Evolutionary conservation across 2,113 vertebrate species (phyloP).

Genomic region (Dicentrarchus labrax): DNA sequence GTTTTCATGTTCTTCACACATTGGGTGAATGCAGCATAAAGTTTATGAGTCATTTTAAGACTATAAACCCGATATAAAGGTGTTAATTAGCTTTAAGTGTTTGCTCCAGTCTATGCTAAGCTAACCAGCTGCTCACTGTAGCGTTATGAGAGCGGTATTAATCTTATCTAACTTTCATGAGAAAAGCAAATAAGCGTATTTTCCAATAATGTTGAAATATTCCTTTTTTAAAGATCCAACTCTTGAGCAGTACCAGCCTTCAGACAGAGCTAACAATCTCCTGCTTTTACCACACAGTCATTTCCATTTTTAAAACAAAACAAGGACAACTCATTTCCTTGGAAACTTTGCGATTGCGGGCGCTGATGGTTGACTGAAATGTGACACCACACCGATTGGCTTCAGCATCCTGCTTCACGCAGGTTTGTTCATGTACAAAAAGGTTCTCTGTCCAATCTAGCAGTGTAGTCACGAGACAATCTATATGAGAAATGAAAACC

Average conservation of each 20-base stretch:
- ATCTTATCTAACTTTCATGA: too few species aligned
- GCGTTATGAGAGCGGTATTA: too few species aligned
- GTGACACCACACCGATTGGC: constrained; percentile 72
- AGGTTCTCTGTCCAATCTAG: constrained; percentile 74
- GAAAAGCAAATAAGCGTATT: not conserved
- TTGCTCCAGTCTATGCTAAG: not conserved
- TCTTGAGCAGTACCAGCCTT: not conserved
- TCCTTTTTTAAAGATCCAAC: not conserved
- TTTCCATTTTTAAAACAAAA: constrained; percentile 18
- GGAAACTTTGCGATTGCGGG: constrained; percentile 30
- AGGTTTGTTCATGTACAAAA: constrained; percentile 67
- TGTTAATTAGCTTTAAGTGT: too few species aligned
- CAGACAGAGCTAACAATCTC: constrained; percentile 6
- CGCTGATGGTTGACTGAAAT: constrained; percentile 63
- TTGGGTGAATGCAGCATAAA: too few species aligned
- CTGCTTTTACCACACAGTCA: not conserved
- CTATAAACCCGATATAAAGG: too few species aligned
- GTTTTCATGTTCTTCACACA: too few species aligned
- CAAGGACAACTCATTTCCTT: not conserved
- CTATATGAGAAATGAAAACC: constrained; percentile 77
- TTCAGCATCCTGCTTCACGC: constrained; percentile 37
- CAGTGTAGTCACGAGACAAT: constrained; percentile 82
- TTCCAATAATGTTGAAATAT: not conserved
- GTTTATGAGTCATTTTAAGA: too few species aligned
- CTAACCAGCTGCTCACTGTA: too few species aligned